phyloP scores from a whole-genome alignment of 2,888 invertebrate genomes.

The Protonemura montana region DNA sequence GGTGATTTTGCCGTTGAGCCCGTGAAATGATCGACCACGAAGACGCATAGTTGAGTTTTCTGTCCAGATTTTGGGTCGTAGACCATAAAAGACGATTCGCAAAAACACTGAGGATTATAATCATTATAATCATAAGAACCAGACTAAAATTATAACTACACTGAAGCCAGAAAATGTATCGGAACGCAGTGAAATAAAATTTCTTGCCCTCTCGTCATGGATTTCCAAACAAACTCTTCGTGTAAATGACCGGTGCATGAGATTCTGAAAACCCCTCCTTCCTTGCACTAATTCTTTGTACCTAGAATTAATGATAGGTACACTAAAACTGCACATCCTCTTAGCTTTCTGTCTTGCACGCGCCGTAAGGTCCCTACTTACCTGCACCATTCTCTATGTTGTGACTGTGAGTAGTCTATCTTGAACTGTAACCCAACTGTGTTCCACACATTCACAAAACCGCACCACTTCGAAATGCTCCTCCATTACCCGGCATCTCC shows the following conservation, averaged over 20 bases:
- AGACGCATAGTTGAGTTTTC: not conserved
- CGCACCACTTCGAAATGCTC: not conserved
- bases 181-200: not conserved
- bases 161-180: not conserved
- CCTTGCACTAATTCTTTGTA: not conserved
- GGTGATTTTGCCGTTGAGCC: conserved; percentile 56
- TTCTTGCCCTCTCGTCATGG: not conserved
- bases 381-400: not conserved
- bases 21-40: conserved; percentile 17
- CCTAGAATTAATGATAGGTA: not conserved
- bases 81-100: not conserved
- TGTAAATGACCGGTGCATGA: not conserved
- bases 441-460: not conserved
- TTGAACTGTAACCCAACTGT: not conserved
- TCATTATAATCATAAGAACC: not conserved
- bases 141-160: not conserved
- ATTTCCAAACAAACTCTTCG: not conserved
- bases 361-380: no score
- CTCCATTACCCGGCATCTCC: not conserved
- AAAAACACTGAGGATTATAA: conserved; percentile 18
- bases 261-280: not conserved
- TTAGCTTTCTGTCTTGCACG: not conserved
- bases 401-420: not conserved
- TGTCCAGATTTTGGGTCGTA: not conserved
- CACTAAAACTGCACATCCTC: not conserved